phyloP scores from a whole-genome alignment of 2,888 invertebrate genomes.

The Chelonus formosanus region DNA sequence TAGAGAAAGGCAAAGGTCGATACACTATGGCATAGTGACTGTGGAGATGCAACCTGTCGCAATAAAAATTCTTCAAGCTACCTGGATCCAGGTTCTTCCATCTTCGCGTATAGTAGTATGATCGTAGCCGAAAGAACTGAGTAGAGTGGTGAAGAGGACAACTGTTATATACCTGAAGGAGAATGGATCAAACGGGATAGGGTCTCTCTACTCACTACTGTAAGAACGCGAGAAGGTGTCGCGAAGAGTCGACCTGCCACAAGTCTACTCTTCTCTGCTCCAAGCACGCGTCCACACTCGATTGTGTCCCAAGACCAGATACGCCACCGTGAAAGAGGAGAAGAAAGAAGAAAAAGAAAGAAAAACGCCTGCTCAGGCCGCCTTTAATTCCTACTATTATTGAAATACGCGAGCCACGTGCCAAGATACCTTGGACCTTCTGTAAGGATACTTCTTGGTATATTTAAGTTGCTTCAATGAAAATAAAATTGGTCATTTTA shows the following conservation, averaged over 20 bases:
- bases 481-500: too few relatives aligned
- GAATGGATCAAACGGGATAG: conserved; percentile 6
- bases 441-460: background rate
- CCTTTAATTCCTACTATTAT: conserved; percentile 58
- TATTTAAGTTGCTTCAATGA: background rate
- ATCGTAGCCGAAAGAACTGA: conserved; percentile 22
- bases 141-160: conserved; percentile 8
- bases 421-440: conserved; percentile 30
- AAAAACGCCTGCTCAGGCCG: conserved; percentile 39
- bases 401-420: conserved; percentile 53
- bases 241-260: conserved; percentile 31
- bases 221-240: conserved; percentile 40
- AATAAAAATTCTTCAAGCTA: conserved; percentile 50
- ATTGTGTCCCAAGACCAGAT: conserved; percentile 44
- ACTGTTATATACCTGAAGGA: conserved; percentile 25
- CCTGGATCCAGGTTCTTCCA: conserved; percentile 35
- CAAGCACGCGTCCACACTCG: conserved; percentile 33
- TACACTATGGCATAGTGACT: conserved; percentile 38
- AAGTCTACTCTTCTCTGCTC: conserved; percentile 22
- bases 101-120: conserved; percentile 15
- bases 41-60: conserved; percentile 54
- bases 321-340: conserved; percentile 17
- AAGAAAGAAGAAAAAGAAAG: conserved; percentile 40
- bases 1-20: conserved; percentile 41
- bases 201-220: conserved; percentile 30